Evolutionary conservation across 2,113 vertebrate genomes (phyloP), one percentile per base, ranked within the genome.

Genomic region (Pedetes capensis): DNA sequence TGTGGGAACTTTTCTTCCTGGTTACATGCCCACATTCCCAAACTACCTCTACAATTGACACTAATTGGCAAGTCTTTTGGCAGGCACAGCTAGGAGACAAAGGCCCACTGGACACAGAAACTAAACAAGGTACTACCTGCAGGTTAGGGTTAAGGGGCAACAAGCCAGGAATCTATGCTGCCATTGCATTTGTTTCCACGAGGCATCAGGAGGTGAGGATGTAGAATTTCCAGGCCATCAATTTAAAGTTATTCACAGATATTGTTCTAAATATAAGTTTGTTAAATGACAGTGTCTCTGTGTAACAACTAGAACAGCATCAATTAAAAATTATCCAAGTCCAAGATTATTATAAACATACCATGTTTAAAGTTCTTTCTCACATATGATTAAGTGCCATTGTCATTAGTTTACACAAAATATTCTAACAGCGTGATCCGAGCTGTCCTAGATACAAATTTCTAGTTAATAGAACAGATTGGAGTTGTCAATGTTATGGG

Each of bases 1-100:
- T 82, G 42, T 71, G 76, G 12, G 22, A 84, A 61, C 5, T 71
- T 86, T 89, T 87, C 20, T 95, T 75, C 29, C 61, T 59, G 47
- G 49, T 87, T 86, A 68, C 61, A 34, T 78, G n/a, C 18, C 20
- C 66, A 87, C 34, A 79, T 96, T 87, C 49, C 75, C 59, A 91
- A 74, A 87, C 23, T 55, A 59, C 53, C 8, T 74, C 4, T 83
- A 29, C 18, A 4, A 83, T 34, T 95, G 93, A 95, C 87, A 93
- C 69, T 95, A 96, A 94, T 92, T 95, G 75, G 79, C 42, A 93
- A 84, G 55, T 47, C 20, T 97, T 95, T 89, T 92, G 93, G 80
- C 86, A 96, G n/a, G 80, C 61, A 80, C 6, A 74, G 39, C 5
- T 18, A 87, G 22, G 66, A 83, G 87, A 89, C 53, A 93, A 89